phyloP scores from a whole-genome alignment of 2,888 invertebrate species.

The Baccha elongata region DNA sequence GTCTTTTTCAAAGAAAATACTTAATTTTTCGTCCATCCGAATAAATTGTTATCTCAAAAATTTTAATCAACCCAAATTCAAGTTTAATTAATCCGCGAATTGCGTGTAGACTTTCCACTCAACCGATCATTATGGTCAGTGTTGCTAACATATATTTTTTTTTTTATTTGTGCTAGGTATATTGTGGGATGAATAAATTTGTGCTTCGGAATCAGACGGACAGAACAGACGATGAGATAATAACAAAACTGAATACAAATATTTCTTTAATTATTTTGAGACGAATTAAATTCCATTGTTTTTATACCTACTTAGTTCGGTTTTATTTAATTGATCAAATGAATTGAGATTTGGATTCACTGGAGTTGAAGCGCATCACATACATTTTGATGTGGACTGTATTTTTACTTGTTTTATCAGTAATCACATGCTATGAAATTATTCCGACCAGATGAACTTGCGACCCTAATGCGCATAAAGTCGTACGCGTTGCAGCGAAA shows the following conservation, averaged over 20 bases:
- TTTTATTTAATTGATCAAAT: conserved; percentile 5
- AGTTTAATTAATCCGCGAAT: conserved; percentile 66
- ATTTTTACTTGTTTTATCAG: conserved; percentile 8
- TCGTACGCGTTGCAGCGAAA: conserved; percentile 66
- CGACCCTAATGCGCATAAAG: conserved; percentile 71
- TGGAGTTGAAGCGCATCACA: conserved; percentile 13
- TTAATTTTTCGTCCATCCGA: conserved; percentile 62
- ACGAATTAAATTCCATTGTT: conserved; percentile 44
- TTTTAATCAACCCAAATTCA: conserved; percentile 58
- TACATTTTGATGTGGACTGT: conserved; percentile 4
- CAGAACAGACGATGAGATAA: neutral
- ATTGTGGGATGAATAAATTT: conserved; percentile 20
- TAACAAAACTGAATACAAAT: conserved; percentile 9
- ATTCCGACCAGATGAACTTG: conserved; percentile 72
- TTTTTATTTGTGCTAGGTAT: conserved; percentile 19
- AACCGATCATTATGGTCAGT: conserved; percentile 59
- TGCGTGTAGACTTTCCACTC: conserved; percentile 69
- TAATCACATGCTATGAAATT: conserved; percentile 71
- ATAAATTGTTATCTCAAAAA: conserved; percentile 49
- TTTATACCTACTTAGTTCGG: neutral
- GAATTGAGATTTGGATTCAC: conserved; percentile 34
- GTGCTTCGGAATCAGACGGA: neutral
- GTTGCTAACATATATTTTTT: neutral
- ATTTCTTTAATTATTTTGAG: neutral
- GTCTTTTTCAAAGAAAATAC: conserved; percentile 37